These are phyloP conservation scores for Axinella damicornis DNA, from an alignment of 37 sponge, comb jelly and placozoan genomes.

Conservation along the genomic window DNA sequence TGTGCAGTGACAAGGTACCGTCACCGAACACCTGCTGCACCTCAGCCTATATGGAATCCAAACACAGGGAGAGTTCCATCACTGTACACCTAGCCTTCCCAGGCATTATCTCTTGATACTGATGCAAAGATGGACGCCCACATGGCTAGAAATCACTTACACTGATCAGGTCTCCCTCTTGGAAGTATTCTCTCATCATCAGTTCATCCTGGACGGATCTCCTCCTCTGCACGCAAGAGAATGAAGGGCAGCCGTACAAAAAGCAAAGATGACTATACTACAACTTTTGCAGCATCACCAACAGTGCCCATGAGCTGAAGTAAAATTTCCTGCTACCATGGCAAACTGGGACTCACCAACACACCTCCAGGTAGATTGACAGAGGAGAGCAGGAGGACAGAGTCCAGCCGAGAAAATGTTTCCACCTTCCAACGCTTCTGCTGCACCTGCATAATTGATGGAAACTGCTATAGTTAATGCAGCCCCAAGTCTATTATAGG, in stretches of 20 bases:
- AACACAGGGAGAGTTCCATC: background rate
- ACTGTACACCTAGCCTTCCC: too few species aligned
- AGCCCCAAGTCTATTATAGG: too few species aligned
- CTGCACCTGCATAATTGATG: slow-evolving; percentile 78
- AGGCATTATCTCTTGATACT: too few species aligned
- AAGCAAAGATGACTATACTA: too few species aligned
- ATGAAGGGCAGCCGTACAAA: too few species aligned
- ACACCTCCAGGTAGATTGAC: slow-evolving; percentile 96
- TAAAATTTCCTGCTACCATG: background rate
- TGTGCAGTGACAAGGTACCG: slow-evolving; percentile 92
- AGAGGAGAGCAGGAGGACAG: slow-evolving; percentile 90
- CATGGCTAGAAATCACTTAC: slow-evolving; percentile 49
- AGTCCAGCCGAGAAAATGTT: slow-evolving; percentile 87
- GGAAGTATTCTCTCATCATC: slow-evolving; percentile 94
- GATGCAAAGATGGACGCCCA: too few species aligned
- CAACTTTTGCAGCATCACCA: too few species aligned
- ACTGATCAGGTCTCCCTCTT: slow-evolving; percentile 95
- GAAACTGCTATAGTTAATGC: too few species aligned
- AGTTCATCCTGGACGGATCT: slow-evolving; percentile 92
- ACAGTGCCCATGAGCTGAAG: too few species aligned
- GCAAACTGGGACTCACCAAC: slow-evolving; percentile 45
- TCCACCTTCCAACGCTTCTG: slow-evolving; percentile 98
- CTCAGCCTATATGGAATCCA: slow-evolving; percentile 81
- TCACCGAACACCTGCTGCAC: slow-evolving; percentile 87
- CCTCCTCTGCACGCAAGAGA: slow-evolving; percentile 50